A percentile compares a stretch with the other conserved stretches of the same genome.
Evolutionary conservation across 2,888 invertebrate genomes (phyloP).

Genomic region (Ypsolopha sequella): DNA sequence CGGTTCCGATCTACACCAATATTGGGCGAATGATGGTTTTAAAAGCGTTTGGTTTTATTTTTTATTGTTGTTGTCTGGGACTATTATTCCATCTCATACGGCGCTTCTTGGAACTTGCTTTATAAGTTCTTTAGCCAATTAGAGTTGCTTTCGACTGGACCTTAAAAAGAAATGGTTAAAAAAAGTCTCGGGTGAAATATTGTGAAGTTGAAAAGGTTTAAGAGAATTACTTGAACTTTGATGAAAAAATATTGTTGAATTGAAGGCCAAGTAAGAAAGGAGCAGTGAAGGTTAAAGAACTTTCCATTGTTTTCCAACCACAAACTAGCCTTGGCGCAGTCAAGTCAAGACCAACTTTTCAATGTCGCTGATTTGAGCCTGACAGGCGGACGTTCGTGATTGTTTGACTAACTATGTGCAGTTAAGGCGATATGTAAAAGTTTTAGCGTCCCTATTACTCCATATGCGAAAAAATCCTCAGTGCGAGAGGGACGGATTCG

Average conservation of each 20-base stretch:
- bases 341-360: constrained; percentile 3
- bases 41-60: constrained; percentile 1
- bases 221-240: not conserved
- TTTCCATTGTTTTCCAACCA: constrained; percentile 15
- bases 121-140: constrained; percentile 1
- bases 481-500: no score
- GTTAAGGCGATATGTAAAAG: no score
- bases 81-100: constrained; percentile 7
- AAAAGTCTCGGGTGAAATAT: not conserved
- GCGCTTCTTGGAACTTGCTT: constrained; percentile 4
- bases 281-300: constrained; percentile 10
- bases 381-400: not conserved
- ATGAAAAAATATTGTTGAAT: not conserved
- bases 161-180: not conserved
- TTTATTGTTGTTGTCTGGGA: constrained; percentile 1
- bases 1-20: constrained; percentile 1
- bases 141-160: constrained; percentile 1
- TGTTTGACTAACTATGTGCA: not conserved
- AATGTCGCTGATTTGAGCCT: constrained; percentile 1
- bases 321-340: constrained; percentile 14
- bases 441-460: no score
- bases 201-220: not conserved
- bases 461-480: no score
- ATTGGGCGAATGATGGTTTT: not conserved
- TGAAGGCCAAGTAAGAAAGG: constrained; percentile 2